Conservation (phyloP, 2,113 vertebrate genomes). For the Odontesthes bonariensis region DNA sequence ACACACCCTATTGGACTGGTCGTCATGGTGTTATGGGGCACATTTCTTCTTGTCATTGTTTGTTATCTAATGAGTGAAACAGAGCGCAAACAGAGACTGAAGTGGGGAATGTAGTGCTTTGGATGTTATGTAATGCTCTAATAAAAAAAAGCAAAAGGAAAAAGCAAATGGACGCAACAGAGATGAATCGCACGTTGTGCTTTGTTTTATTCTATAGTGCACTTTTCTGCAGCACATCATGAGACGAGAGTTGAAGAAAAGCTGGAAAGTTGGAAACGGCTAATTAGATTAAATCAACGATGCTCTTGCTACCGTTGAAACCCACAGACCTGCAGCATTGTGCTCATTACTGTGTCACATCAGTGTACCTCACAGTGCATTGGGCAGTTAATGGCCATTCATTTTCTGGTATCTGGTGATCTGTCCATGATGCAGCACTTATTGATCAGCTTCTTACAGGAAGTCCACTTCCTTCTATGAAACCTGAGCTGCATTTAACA, state of each 20-base stretch:
- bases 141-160: not conserved
- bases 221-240: too few relatives aligned
- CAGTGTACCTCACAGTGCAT: constrained; percentile 9
- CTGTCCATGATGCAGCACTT: constrained; percentile 26
- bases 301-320: not conserved
- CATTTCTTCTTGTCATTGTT: not conserved
- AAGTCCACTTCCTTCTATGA: constrained; percentile 30
- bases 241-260: too few relatives aligned
- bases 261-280: too few relatives aligned
- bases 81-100: not conserved
- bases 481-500: constrained; percentile 39
- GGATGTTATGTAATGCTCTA: constrained; percentile 35
- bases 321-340: not conserved
- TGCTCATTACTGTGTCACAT: not conserved
- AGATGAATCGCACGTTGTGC: too few relatives aligned
- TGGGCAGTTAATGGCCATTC: not conserved
- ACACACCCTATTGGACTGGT: not conserved
- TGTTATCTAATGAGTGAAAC: not conserved
- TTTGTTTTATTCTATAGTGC: not conserved
- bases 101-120: constrained; percentile 9
- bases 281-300: not conserved
- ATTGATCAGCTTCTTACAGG: constrained; percentile 47
- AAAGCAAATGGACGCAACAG: not conserved
- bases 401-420: not conserved
- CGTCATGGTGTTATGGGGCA: not conserved